Evolutionary conservation across 37 sponge, comb jelly and placozoan species (phyloP).

Genomic region (Ianthella basta): DNA sequence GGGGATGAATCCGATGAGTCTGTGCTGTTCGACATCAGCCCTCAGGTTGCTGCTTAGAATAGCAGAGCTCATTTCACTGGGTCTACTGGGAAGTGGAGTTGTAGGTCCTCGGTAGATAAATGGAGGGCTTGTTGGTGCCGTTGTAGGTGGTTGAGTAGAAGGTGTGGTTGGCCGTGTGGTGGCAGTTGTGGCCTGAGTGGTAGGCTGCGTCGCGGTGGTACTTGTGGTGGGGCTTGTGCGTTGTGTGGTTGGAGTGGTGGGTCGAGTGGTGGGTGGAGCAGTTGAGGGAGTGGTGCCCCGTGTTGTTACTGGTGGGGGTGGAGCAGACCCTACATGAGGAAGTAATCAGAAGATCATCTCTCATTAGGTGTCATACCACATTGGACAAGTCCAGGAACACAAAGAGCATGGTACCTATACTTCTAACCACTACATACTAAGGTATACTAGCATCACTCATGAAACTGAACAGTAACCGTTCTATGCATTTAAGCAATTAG

Average conservation of each 20-base stretch:
- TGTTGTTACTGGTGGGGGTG: no score
- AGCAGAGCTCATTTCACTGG: background rate
- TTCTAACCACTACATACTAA: no score
- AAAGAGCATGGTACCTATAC: no score
- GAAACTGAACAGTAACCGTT: no score
- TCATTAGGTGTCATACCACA: no score
- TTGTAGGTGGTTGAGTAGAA: background rate
- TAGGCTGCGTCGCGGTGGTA: background rate
- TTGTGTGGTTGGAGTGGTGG: background rate
- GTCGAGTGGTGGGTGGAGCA: background rate
- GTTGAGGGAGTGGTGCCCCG: no score
- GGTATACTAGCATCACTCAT: no score
- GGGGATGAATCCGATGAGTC: background rate
- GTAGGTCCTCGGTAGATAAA: background rate
- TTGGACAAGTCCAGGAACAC: no score
- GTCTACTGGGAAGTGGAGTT: background rate
- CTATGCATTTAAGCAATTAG: no score
- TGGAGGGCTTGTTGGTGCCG: background rate
- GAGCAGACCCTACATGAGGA: no score
- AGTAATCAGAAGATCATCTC: no score
- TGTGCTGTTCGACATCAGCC: background rate
- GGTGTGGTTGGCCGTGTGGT: background rate
- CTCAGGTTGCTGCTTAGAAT: background rate
- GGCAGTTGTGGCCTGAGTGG: background rate
- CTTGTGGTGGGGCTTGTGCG: background rate